Evolutionary conservation across 1,140 invertebrate species (phyloP).

Genomic region (Aphaenogaster floridana): DNA sequence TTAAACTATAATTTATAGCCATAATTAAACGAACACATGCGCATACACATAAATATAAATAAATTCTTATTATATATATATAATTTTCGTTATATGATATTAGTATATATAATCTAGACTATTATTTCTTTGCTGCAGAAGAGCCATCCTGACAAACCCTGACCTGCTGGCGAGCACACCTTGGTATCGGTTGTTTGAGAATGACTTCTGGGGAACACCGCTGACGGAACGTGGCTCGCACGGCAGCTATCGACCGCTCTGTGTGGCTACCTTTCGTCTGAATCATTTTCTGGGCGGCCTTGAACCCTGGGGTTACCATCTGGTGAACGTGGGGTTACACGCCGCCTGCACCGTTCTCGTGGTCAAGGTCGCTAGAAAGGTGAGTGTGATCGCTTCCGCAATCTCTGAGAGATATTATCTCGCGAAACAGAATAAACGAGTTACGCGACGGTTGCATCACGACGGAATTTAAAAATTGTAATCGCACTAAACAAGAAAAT

Average conservation of each 20-base stretch:
- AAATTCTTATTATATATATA: neutral
- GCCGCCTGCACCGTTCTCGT: conserved; percentile 93
- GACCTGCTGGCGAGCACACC: conserved; percentile 93
- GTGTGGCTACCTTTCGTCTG: conserved; percentile 96
- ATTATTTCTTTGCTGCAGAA: conserved; percentile 88
- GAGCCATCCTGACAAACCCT: conserved; percentile 95
- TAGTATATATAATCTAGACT: neutral
- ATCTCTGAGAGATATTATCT: neutral
- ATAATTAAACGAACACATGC: neutral
- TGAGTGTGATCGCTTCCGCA: conserved; percentile 76
- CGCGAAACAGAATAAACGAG: neutral
- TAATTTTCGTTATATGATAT: neutral
- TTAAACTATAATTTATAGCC: conserved; percentile 7
- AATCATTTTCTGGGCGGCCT: conserved; percentile 95
- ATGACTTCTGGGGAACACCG: conserved; percentile 98
- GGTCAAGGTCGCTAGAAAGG: conserved; percentile 90
- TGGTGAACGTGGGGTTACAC: conserved; percentile 94
- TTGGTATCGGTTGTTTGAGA: conserved; percentile 91
- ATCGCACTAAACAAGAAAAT: neutral
- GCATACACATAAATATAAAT: neutral
- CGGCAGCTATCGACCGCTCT: conserved; percentile 98
- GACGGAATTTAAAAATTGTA: neutral
- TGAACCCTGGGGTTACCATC: conserved; percentile 94
- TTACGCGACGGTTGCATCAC: neutral
- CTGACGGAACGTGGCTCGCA: conserved; percentile 95